A percentile compares a stretch with the other conserved stretches of the same genome.
Conservation (phyloP, 2,797 vertebrate genomes). For the Miichthys miiuy region DNA sequence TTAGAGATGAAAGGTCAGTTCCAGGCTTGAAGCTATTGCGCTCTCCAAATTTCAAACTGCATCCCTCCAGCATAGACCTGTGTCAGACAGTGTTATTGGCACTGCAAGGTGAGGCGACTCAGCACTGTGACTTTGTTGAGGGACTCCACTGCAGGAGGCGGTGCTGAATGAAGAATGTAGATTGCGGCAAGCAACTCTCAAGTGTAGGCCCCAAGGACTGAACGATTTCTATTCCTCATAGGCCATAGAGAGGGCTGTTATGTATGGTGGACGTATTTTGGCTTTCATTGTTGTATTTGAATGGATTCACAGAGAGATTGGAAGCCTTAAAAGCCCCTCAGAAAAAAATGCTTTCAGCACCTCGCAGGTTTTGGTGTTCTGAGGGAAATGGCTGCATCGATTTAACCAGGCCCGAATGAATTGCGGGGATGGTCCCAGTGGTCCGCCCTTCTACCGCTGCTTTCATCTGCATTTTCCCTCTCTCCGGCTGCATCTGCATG, state of each 20-base stretch:
- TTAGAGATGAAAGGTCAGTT: conserved; percentile 28
- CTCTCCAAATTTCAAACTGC: conserved; percentile 28
- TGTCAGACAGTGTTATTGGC: conserved; percentile 48
- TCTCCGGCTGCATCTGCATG: conserved; percentile 70
- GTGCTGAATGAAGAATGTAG: conserved; percentile 58
- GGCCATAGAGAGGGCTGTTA: conserved; percentile 48
- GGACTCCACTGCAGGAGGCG: conserved; percentile 18
- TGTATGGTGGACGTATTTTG: conserved; percentile 62
- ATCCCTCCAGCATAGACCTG: conserved; percentile 24
- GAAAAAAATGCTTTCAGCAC: conserved; percentile 65
- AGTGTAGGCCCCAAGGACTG: conserved; percentile 44
- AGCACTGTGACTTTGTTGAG: conserved; percentile 28
- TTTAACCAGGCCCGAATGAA: conserved; percentile 68
- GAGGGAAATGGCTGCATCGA: conserved; percentile 62
- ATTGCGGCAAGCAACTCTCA: conserved; percentile 14
- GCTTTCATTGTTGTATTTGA: conserved; percentile 77
- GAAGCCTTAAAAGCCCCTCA: conserved; percentile 65
- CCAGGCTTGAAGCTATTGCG: conserved; percentile 26
- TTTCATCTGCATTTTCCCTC: conserved; percentile 77
- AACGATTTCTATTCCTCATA: conserved; percentile 45
- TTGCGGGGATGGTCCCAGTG: conserved; percentile 64
- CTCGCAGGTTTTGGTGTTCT: conserved; percentile 67
- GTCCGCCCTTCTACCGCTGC: conserved; percentile 64
- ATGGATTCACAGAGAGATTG: conserved; percentile 69
- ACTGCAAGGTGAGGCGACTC: conserved; percentile 25